A percentile compares a stretch with the other conserved stretches of the same genome.
Conservation (phyloP, 1,140 invertebrate species). For the Drosophila navojoa region DNA sequence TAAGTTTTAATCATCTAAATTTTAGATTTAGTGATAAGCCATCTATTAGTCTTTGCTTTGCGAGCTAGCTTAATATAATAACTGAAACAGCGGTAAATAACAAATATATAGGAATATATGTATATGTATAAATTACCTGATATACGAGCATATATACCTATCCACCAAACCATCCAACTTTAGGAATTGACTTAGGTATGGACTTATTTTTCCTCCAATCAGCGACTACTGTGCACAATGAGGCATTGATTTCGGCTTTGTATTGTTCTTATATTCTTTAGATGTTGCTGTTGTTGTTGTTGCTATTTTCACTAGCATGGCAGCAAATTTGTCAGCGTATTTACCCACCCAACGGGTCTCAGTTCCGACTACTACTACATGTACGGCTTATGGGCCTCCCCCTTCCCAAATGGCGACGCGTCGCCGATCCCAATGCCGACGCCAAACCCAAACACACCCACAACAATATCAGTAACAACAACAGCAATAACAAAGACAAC, state of each 20-base stretch:
- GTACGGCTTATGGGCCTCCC: conserved; percentile 10
- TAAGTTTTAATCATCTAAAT: no score
- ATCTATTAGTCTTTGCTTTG: neutral
- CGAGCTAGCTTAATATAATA: neutral
- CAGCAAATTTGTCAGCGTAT: conserved; percentile 53
- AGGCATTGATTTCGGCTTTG: conserved; percentile 53
- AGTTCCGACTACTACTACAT: conserved; percentile 24
- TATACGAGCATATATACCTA: no score
- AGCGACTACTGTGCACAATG: conserved; percentile 40
- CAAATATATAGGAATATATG: no score
- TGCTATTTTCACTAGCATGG: conserved; percentile 44
- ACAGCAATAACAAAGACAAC: conserved; percentile 35
- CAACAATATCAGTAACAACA: conserved; percentile 33
- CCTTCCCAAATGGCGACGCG: conserved; percentile 30
- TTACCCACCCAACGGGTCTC: conserved; percentile 32
- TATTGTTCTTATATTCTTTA: conserved; percentile 50
- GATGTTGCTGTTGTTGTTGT: conserved; percentile 28
- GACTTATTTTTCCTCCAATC: neutral
- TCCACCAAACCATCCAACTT: neutral
- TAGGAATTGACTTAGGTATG: neutral
- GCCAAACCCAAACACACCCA: conserved; percentile 54
- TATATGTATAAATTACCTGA: no score
- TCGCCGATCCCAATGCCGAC: conserved; percentile 24
- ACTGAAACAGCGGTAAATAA: no score
- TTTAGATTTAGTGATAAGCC: no score